Percentiles rank a stretch among this genome's conserved stretches.
phyloP scores from a whole-genome alignment of 2,113 vertebrate species.

The Elephantulus edwardii region DNA sequence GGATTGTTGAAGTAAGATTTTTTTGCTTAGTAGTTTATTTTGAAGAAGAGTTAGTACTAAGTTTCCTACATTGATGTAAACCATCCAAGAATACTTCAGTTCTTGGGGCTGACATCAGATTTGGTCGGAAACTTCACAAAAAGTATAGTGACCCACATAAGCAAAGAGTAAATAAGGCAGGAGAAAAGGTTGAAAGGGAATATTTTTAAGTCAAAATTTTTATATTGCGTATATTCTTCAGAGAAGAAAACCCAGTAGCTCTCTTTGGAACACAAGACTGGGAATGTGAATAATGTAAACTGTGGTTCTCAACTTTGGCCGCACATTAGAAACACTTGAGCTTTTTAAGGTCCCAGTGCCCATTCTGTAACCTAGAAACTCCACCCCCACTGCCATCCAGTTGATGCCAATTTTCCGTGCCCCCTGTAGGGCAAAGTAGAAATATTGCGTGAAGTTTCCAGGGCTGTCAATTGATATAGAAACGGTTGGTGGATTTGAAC shows the following conservation, averaged over 20 bases:
- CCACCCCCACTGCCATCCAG: background rate
- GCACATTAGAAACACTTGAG: background rate
- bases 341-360: background rate
- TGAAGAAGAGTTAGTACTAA: slow-evolving; percentile 11
- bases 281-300: slow-evolving; percentile 1
- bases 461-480: background rate
- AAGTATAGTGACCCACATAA: background rate
- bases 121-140: slow-evolving; percentile 26
- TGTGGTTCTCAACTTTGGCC: slow-evolving; percentile 9
- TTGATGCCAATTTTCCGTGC: background rate
- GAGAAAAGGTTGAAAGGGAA: slow-evolving; percentile 24
- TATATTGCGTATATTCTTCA: slow-evolving; percentile 47
- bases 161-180: slow-evolving; percentile 47
- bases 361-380: background rate
- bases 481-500: background rate
- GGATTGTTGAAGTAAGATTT: slow-evolving; percentile 12
- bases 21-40: slow-evolving; percentile 35
- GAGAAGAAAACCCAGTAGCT: slow-evolving; percentile 22
- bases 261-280: background rate
- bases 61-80: background rate
- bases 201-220: background rate
- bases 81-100: background rate
- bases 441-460: background rate
- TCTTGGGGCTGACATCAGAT: slow-evolving; percentile 23
- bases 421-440: background rate